Percentiles rank a stretch among this genome's conserved stretches.
phyloP scores from a whole-genome alignment of 2,113 vertebrate genomes.

The Erythrolamprus reginae region DNA sequence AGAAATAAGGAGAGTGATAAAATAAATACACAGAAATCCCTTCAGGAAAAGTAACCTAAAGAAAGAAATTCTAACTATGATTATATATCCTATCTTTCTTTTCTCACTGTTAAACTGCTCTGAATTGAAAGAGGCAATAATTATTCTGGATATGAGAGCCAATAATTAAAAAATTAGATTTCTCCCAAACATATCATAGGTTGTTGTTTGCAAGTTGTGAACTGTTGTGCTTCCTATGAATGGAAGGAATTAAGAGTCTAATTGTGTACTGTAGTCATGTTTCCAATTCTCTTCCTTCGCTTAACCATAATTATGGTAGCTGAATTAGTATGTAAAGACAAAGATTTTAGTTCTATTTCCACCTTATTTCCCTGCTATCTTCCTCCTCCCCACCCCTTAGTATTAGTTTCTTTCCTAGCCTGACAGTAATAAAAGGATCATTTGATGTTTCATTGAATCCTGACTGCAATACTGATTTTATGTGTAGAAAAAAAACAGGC shows the following conservation, averaged over 20 bases:
- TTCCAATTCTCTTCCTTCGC: neutral
- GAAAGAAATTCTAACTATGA: neutral
- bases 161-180: neutral
- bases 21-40: neutral
- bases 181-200: neutral
- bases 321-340: neutral
- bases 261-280: neutral
- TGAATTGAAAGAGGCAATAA: neutral
- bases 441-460: neutral
- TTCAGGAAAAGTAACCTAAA: conserved; percentile 29
- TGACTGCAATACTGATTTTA: neutral
- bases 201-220: neutral
- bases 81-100: neutral
- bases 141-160: neutral
- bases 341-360: neutral
- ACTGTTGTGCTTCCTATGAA: neutral
- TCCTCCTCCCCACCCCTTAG: neutral
- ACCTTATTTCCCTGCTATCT: neutral
- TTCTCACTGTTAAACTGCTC: neutral
- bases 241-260: neutral
- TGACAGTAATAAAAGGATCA: neutral
- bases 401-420: neutral
- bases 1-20: neutral
- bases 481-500: neutral
- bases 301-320: neutral